A percentile compares a stretch with the other conserved stretches of the same genome.
Evolutionary conservation across 2,888 invertebrate species (phyloP).

Genomic region (Pollenia labialis): DNA sequence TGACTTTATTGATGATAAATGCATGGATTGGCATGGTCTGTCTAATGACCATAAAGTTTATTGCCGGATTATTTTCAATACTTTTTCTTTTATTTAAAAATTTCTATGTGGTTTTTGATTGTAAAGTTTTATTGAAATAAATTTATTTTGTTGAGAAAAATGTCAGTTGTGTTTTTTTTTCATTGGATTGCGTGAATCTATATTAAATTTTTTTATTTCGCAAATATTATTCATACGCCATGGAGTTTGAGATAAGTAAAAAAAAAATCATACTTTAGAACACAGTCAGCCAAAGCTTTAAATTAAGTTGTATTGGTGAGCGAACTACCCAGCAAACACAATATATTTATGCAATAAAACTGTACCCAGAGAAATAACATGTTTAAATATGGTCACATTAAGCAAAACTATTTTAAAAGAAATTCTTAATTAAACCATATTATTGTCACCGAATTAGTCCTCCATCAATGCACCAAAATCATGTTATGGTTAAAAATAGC

Average conservation of each 20-base stretch:
- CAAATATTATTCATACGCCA: constrained; percentile 47
- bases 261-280: neutral
- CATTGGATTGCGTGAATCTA: constrained; percentile 18
- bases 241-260: constrained; percentile 1
- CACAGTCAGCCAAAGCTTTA: too few relatives aligned
- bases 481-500: too few relatives aligned
- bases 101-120: constrained; percentile 64
- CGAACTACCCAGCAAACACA: too few relatives aligned
- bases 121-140: constrained; percentile 63
- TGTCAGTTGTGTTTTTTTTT: neutral
- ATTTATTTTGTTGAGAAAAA: constrained; percentile 23
- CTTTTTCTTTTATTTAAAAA: constrained; percentile 39
- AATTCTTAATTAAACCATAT: too few relatives aligned
- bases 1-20: constrained; percentile 67
- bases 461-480: too few relatives aligned
- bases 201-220: constrained; percentile 21
- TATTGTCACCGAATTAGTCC: too few relatives aligned
- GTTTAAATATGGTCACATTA: too few relatives aligned
- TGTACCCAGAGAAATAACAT: too few relatives aligned
- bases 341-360: too few relatives aligned
- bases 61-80: constrained; percentile 30
- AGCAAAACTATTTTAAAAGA: too few relatives aligned
- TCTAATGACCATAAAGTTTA: constrained; percentile 65
- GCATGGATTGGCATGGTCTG: constrained; percentile 51
- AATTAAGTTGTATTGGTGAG: too few relatives aligned